Percentiles rank a stretch among this genome's conserved stretches.
phyloP scores from a whole-genome alignment of 1,140 invertebrate species.

The Drosophila baimaii region DNA sequence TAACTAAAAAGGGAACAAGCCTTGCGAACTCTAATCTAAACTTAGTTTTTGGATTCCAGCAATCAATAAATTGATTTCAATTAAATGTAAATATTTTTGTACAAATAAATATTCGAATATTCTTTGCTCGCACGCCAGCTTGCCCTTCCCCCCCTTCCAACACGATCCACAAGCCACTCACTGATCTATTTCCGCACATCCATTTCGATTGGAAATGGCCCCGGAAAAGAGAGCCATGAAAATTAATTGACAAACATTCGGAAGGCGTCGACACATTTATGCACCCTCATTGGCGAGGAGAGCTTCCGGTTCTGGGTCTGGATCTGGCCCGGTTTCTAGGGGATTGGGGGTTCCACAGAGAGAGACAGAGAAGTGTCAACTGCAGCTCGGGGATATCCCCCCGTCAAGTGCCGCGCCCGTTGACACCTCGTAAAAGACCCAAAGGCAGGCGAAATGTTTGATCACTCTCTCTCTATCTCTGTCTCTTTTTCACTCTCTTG shows the following conservation, averaged over 20 bases:
- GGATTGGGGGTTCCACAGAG: too few species aligned
- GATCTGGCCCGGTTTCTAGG: too few species aligned
- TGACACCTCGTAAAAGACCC: conserved; percentile 41
- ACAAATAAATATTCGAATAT: neutral
- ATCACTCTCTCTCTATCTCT: conserved; percentile 18
- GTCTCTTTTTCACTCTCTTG: neutral
- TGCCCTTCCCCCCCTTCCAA: neutral
- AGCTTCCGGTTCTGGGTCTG: conserved; percentile 70
- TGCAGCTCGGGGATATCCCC: neutral
- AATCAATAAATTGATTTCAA: neutral
- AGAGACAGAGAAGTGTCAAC: conserved; percentile 28
- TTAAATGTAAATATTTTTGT: neutral
- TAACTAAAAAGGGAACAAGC: too few species aligned
- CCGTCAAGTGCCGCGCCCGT: conserved; percentile 36
- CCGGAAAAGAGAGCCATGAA: conserved; percentile 46
- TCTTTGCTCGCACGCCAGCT: neutral
- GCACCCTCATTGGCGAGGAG: conserved; percentile 60
- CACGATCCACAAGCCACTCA: neutral
- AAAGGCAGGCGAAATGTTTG: conserved; percentile 31
- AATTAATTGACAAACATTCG: conserved; percentile 51
- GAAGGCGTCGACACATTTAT: conserved; percentile 79
- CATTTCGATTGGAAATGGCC: conserved; percentile 43
- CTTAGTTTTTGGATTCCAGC: too few species aligned
- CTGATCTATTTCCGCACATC: conserved; percentile 49
- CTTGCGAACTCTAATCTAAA: too few species aligned